Percentiles rank a stretch among this genome's conserved stretches.
These are phyloP conservation scores for Passer domesticus DNA, from an alignment of 2,113 vertebrate species.

Conservation along the genomic window DNA sequence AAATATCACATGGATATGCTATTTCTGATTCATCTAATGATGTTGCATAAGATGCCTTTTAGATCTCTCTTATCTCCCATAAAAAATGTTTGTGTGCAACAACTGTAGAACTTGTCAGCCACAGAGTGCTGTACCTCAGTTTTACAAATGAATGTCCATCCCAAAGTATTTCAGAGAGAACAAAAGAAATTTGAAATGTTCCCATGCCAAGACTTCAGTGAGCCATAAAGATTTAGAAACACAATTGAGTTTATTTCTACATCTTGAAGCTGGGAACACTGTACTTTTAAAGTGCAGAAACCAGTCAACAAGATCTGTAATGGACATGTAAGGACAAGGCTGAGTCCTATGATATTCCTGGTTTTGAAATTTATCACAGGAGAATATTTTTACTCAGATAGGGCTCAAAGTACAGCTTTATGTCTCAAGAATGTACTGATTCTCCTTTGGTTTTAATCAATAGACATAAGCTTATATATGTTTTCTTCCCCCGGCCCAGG, in stretches of 20 bases:
- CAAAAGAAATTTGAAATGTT: neutral
- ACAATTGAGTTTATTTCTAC: neutral
- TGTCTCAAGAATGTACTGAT: neutral
- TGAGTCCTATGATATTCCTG: neutral
- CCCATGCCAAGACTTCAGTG: neutral
- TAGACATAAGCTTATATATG: neutral
- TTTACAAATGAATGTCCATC: neutral
- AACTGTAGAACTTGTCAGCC: neutral
- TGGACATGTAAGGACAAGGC: fast-evolving
- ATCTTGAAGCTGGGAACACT: neutral
- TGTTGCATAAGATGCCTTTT: neutral
- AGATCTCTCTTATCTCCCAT: neutral
- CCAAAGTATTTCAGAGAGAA: neutral
- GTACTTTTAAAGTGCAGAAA: neutral
- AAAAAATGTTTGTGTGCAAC: neutral
- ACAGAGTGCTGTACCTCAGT: neutral
- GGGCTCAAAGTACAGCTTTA: neutral
- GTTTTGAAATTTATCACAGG: neutral
- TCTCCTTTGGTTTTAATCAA: neutral
- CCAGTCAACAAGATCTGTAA: neutral
- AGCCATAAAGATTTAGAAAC: neutral
- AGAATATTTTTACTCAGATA: neutral
- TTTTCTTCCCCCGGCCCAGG: neutral
- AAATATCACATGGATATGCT: neutral
- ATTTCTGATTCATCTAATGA: neutral